These are phyloP conservation scores for Steatocranus sp. DNA, from an alignment of 2,797 vertebrate genomes.

Conservation along the genomic window DNA sequence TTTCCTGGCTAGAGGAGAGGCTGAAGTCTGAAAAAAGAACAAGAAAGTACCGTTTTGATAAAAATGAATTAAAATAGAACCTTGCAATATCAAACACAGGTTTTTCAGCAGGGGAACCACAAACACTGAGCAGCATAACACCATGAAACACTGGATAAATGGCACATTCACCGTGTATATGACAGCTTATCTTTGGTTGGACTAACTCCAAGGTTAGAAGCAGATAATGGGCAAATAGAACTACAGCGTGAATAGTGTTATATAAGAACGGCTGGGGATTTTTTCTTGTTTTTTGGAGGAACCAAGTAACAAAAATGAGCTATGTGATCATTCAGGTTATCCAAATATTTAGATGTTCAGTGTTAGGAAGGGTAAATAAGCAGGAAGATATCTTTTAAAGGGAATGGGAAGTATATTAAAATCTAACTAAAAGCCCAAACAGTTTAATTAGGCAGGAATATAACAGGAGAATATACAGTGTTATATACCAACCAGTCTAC, in stretches of 20 bases:
- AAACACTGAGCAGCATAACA: background rate
- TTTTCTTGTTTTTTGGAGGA: background rate
- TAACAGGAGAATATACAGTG: background rate
- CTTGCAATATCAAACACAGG: background rate
- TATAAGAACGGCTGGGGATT: background rate
- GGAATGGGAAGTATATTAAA: background rate
- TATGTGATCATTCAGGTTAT: background rate
- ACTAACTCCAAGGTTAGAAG: background rate
- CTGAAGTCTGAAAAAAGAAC: conserved; percentile 35
- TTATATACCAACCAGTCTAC: background rate
- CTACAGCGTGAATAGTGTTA: rapidly evolving
- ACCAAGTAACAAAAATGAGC: rapidly evolving
- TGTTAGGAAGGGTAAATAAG: rapidly evolving
- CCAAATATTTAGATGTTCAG: background rate
- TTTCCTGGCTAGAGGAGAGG: conserved; percentile 28
- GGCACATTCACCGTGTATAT: background rate
- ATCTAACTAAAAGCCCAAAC: background rate
- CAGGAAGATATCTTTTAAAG: rapidly evolving
- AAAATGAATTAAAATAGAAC: background rate
- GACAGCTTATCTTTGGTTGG: background rate
- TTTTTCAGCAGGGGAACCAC: background rate
- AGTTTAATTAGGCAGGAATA: background rate
- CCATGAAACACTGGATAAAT: background rate
- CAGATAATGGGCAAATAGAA: background rate
- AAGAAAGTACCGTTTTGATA: background rate